These are phyloP conservation scores for Xiphophorus hellerii DNA, from an alignment of 2,113 vertebrate genomes.

Conservation along the genomic window DNA sequence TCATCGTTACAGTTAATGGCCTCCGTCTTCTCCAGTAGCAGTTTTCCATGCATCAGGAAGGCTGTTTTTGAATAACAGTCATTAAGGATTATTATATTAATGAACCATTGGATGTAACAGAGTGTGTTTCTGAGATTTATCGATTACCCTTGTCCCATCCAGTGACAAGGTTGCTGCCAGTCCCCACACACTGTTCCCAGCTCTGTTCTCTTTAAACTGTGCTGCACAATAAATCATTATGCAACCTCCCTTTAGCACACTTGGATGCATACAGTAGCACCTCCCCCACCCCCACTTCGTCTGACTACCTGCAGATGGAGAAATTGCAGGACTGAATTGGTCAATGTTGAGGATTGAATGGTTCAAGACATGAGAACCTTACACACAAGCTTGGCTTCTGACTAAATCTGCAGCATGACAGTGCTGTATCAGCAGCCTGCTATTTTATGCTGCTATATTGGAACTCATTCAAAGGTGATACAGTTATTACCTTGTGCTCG, in stretches of 20 bases:
- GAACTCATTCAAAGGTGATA: no score
- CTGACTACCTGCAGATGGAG: no score
- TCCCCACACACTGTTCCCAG: background rate
- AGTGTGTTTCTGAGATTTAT: background rate
- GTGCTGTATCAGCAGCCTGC: no score
- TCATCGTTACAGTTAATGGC: background rate
- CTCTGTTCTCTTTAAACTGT: constrained; percentile 4
- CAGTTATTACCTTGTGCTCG: no score
- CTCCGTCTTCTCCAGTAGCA: constrained; percentile 5
- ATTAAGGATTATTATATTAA: background rate
- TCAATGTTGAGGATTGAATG: no score
- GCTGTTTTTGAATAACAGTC: background rate
- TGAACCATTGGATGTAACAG: background rate
- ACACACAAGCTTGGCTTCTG: no score
- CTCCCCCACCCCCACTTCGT: no score
- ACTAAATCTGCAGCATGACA: no score
- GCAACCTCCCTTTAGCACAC: constrained; percentile 31
- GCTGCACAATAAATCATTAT: constrained; percentile 35
- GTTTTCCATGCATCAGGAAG: background rate
- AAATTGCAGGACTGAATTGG: no score
- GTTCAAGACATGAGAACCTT: no score
- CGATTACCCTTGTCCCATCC: background rate
- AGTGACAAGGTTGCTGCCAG: no score
- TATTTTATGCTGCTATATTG: no score
- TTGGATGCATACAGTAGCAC: background rate